Evolutionary conservation across 2,888 invertebrate species (phyloP).

Genomic region (Molorchus minor): DNA sequence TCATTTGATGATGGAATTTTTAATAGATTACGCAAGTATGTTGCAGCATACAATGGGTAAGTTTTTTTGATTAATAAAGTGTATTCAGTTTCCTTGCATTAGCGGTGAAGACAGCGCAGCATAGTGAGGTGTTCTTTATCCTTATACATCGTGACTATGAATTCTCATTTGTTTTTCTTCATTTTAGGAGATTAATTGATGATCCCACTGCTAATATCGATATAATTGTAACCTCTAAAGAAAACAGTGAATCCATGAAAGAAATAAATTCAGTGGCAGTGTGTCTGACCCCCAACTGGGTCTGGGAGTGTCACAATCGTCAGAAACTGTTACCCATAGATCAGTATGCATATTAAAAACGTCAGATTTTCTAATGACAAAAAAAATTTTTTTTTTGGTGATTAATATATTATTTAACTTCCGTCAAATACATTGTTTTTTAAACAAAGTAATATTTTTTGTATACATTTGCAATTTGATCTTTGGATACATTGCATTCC

Average conservation of each 20-base stretch:
- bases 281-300: slow-evolving; percentile 68
- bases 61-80: too few relatives aligned
- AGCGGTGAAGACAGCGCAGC: too few relatives aligned
- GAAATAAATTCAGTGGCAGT: slow-evolving; percentile 46
- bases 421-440: too few relatives aligned
- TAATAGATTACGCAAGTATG: slow-evolving; percentile 63
- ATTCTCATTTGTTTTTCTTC: background rate
- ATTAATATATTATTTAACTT: too few relatives aligned
- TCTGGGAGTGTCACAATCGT: slow-evolving; percentile 68
- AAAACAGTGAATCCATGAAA: slow-evolving; percentile 46
- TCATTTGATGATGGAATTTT: slow-evolving; percentile 57
- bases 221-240: slow-evolving; percentile 51
- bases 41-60: slow-evolving; percentile 72
- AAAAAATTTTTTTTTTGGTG: too few relatives aligned
- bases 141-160: background rate
- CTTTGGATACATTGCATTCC: background rate
- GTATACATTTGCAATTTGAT: too few relatives aligned
- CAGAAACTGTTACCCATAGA: slow-evolving; percentile 48
- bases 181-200: slow-evolving; percentile 49
- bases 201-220: slow-evolving; percentile 52
- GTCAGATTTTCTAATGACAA: background rate
- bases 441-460: too few relatives aligned
- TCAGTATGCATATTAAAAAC: slow-evolving; percentile 36
- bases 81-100: background rate
- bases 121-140: too few relatives aligned